phyloP scores from a whole-genome alignment of 2,888 invertebrate species.

The Drosophila mulleri region DNA sequence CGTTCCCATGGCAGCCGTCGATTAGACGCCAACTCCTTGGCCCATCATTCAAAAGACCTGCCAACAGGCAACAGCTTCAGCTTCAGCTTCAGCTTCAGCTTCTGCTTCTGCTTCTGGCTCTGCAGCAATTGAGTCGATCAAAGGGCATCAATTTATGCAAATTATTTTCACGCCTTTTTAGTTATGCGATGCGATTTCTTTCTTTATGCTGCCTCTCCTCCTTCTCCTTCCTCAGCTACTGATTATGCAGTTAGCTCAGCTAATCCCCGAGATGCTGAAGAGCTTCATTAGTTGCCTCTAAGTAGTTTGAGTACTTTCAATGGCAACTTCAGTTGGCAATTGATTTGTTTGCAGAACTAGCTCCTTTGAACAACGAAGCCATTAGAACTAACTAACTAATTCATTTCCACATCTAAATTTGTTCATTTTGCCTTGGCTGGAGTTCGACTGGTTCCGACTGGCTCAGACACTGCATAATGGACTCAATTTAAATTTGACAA shows the following conservation, averaged over 20 bases:
- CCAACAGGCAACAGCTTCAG: slow-evolving; percentile 9
- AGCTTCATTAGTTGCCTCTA: background rate
- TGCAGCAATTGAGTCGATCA: slow-evolving; percentile 83
- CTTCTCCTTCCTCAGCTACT: too few species aligned
- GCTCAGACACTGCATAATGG: too few species aligned
- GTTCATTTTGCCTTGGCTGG: background rate
- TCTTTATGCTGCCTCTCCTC: background rate
- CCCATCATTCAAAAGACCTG: slow-evolving; percentile 17
- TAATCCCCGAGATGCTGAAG: background rate
- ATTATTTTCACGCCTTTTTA: slow-evolving; percentile 86
- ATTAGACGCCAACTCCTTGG: slow-evolving; percentile 53
- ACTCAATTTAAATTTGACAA: too few species aligned
- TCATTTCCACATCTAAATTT: background rate
- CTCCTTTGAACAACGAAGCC: background rate
- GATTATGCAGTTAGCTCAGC: background rate
- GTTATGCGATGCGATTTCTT: slow-evolving; percentile 82
- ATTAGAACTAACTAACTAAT: background rate
- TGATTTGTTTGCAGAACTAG: background rate
- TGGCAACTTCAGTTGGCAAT: background rate
- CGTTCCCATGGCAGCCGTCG: slow-evolving; percentile 78
- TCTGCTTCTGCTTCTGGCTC: background rate
- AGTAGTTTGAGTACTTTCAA: background rate
- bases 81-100: background rate
- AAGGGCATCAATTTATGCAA: slow-evolving; percentile 85
- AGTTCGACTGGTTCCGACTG: background rate